Evolutionary conservation across 2,797 vertebrate species (phyloP).

Genomic region (Pygocentrus nattereri): DNA sequence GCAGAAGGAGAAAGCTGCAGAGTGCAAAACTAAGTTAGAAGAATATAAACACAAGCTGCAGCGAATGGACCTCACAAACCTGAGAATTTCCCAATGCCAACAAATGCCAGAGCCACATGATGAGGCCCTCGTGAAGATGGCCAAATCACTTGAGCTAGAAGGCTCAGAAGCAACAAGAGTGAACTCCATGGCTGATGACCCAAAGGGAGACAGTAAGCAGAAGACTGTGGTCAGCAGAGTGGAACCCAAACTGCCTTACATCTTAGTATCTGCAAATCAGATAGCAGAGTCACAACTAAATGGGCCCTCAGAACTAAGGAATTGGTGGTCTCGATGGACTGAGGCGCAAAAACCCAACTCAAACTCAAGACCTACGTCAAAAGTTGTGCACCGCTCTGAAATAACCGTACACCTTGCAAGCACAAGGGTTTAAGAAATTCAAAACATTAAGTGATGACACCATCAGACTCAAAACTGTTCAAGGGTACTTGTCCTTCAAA

Average conservation of each 20-base stretch:
- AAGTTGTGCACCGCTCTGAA: constrained; percentile 75
- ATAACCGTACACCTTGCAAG: constrained; percentile 76
- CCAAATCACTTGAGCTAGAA: not conserved
- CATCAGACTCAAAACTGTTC: not conserved
- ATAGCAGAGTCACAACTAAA: constrained; percentile 69
- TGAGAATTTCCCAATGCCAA: not conserved
- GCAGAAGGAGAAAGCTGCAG: constrained; percentile 70
- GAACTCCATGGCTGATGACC: not conserved
- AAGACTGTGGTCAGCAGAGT: constrained; percentile 68
- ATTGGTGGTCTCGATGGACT: constrained; percentile 78
- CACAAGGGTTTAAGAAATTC: constrained; percentile 69
- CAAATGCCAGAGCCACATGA: not conserved
- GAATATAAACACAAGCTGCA: constrained; percentile 69
- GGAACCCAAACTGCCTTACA: constrained; percentile 57
- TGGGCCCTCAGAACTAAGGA: constrained; percentile 74
- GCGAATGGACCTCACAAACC: constrained; percentile 51
- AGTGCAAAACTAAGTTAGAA: constrained; percentile 76
- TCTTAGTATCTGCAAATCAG: constrained; percentile 66
- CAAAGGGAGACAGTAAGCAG: constrained; percentile 27
- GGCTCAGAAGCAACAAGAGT: not conserved
- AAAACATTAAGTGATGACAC: not conserved
- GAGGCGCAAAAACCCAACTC: constrained; percentile 61
- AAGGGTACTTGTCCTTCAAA: no score
- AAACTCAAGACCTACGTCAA: constrained; percentile 51
- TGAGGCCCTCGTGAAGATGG: not conserved